A percentile compares a stretch with the other conserved stretches of the same genome.
Conservation (phyloP, 2,888 invertebrate species). For the Nasonovia ribisnigri region DNA sequence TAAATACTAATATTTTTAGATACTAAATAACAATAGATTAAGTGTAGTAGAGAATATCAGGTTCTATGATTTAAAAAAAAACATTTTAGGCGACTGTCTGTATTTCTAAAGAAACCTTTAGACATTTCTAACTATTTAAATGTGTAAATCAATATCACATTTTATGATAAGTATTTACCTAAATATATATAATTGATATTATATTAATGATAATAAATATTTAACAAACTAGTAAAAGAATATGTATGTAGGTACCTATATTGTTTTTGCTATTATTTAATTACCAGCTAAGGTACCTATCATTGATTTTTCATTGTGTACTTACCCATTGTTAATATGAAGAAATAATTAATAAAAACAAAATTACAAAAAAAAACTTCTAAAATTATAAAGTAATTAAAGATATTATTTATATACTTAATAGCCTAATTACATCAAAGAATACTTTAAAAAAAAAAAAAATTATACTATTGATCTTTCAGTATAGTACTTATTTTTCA, state of each 20-base stretch:
- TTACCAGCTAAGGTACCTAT: too few species aligned
- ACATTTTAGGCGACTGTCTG: background rate
- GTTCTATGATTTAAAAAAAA: background rate
- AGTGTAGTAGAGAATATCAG: background rate
- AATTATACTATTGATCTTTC: too few species aligned
- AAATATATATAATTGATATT: background rate
- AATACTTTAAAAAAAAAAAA: too few species aligned
- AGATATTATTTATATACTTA: too few species aligned
- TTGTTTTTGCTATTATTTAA: too few species aligned
- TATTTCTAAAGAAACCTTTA: background rate
- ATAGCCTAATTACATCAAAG: too few species aligned
- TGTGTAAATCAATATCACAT: background rate
- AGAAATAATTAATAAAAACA: too few species aligned
- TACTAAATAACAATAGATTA: background rate
- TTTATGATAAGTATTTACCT: background rate
- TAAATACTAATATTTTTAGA: background rate
- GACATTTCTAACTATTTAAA: background rate
- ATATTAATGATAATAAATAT: background rate
- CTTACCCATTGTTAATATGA: too few species aligned
- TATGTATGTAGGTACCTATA: background rate
- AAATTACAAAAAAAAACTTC: too few species aligned
- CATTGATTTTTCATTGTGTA: too few species aligned
- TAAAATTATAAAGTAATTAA: too few species aligned
- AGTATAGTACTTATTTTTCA: too few species aligned
- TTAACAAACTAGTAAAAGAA: background rate